phyloP scores from a whole-genome alignment of 2,113 vertebrate genomes.

The Amphiprion ocellaris region DNA sequence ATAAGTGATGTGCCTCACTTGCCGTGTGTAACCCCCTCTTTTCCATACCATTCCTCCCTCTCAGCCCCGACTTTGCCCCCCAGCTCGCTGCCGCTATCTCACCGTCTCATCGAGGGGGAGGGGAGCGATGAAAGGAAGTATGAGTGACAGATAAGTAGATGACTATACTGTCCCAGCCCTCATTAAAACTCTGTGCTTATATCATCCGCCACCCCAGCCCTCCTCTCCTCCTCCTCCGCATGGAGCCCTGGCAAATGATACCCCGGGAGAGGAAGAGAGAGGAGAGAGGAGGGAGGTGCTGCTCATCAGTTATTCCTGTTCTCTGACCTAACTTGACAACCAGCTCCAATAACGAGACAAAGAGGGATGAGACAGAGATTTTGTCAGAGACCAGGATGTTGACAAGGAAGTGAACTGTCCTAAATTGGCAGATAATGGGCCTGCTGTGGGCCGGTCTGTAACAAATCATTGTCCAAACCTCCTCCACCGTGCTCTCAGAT shows the following conservation, averaged over 20 bases:
- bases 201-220: slow-evolving; percentile 50
- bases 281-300: slow-evolving; percentile 51
- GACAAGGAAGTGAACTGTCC: slow-evolving; percentile 71
- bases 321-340: slow-evolving; percentile 76
- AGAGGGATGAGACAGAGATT: slow-evolving; percentile 60
- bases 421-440: slow-evolving; percentile 64
- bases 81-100: slow-evolving; percentile 29
- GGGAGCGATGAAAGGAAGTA: slow-evolving; percentile 55
- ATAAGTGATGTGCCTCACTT: slow-evolving; percentile 66
- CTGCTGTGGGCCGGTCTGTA: slow-evolving; percentile 38
- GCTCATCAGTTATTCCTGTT: slow-evolving; percentile 76
- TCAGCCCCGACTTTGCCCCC: slow-evolving; percentile 32
- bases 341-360: slow-evolving; percentile 73
- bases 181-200: slow-evolving; percentile 76
- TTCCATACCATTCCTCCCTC: slow-evolving; percentile 21
- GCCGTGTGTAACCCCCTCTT: neutral
- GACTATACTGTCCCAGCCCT: slow-evolving; percentile 70
- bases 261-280: slow-evolving; percentile 60
- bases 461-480: slow-evolving; percentile 56
- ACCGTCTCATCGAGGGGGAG: slow-evolving; percentile 30
- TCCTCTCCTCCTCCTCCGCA: slow-evolving; percentile 42
- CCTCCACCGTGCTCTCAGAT: slow-evolving; percentile 17
- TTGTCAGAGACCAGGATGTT: slow-evolving; percentile 68
- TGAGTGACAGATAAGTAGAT: slow-evolving; percentile 82
- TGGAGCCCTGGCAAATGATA: slow-evolving; percentile 65